These are phyloP conservation scores for Pampusana beccarii DNA, from an alignment of 2,113 vertebrate species.

Conservation along the genomic window DNA sequence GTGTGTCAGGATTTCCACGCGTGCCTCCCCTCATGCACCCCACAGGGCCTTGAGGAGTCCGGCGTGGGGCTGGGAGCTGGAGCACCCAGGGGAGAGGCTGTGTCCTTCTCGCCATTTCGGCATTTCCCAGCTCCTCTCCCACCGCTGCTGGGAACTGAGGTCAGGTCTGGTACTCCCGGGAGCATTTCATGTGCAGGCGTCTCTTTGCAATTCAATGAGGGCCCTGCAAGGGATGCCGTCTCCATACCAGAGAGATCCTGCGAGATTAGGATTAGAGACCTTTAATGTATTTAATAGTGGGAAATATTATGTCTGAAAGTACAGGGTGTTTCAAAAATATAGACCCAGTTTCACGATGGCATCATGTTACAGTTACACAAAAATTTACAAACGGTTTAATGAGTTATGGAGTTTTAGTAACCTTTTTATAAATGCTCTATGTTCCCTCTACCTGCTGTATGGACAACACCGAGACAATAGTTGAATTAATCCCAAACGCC, in stretches of 20 bases:
- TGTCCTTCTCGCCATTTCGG: neutral
- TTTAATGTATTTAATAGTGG: neutral
- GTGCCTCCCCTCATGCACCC: neutral
- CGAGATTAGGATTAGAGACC: neutral
- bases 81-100: neutral
- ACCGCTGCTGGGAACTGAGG: neutral
- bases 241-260: neutral
- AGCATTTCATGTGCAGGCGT: neutral
- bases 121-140: neutral
- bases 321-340: no score
- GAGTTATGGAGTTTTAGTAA: no score
- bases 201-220: neutral
- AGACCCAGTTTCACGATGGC: no score
- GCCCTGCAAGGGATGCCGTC: neutral
- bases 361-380: no score
- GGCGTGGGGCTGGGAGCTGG: neutral
- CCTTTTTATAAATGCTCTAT: no score
- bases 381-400: no score
- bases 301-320: neutral
- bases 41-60: neutral
- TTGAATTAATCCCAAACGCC: no score
- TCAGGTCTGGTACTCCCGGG: neutral
- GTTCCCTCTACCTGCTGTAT: no score
- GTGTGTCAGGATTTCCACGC: fast-evolving
- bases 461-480: no score